Base-by-base conservation (phyloP, 2,797 vertebrate genomes). In the Ciconia nigra region DNA sequence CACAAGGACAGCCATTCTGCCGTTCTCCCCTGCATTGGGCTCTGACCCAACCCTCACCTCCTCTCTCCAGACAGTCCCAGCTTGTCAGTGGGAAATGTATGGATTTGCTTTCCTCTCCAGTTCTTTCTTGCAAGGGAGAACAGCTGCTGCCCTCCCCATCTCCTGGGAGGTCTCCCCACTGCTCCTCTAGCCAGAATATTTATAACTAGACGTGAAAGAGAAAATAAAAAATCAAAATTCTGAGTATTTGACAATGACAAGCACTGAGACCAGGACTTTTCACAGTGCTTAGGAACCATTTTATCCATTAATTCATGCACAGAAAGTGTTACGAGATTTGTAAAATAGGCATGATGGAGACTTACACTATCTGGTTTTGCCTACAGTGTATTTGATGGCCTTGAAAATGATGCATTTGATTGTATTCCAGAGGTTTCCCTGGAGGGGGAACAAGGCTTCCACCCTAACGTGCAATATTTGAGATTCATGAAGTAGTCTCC, bases 61-160 rank as follows among this genome's bases (percentile, higher is more conserved):
- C 13, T 39, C 28, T 92, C 35, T 51, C 57, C 91, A 85, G 35
- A 28, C 22, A 57, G 42, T 63, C 66, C 62, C 18, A 63, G 29
- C 37, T 54, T 15, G 26, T 81, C 79, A 37, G 63, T 72, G 69
- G 57, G 81, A 93, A 93, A 73, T 42, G n/a, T 89, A 85, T 54
- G 57, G 52, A 57, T 37, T 47, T 54, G 8, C 73, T 89, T 86
- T 84, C 85, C 79, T 78, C 47, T 72, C 49, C 46, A 39, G 25
- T 12, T 81, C 58, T 55, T 49, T 81, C 47, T 31, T 46, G 2
- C 31, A 37, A 59, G n/a, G 55, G 42, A 96, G 47, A 90, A 44
- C 89, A 96, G 81, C 83, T 97, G 93, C 19, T 89, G 74, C 55
- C 37, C 49, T 82, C 39, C 22, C 12, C 29, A 7, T 95, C 67